Percentiles rank a stretch among this genome's conserved stretches.
These are phyloP conservation scores for Phalacrocorax aristotelis DNA, from an alignment of 2,113 vertebrate species.

Conservation along the genomic window DNA sequence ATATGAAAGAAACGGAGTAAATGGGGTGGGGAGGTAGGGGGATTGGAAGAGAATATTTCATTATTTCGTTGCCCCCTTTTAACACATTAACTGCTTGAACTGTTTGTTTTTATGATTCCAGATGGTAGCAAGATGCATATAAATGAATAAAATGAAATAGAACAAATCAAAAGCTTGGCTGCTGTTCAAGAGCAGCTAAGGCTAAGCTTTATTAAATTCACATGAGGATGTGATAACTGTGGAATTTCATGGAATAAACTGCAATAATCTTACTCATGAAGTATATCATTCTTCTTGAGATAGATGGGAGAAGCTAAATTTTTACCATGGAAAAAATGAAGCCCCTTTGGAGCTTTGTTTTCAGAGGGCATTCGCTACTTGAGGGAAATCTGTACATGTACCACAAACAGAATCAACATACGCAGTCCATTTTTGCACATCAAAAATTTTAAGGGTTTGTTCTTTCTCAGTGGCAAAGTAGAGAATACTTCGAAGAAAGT, in stretches of 20 bases:
- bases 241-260: slow-evolving; percentile 32
- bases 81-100: slow-evolving; percentile 31
- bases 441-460: neutral
- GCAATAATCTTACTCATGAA: slow-evolving; percentile 14
- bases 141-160: slow-evolving; percentile 45
- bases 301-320: neutral
- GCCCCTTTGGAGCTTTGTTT: neutral
- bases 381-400: neutral
- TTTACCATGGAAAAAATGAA: neutral
- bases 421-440: neutral
- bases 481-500: neutral
- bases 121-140: slow-evolving; percentile 35
- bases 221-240: slow-evolving; percentile 44
- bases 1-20: slow-evolving; percentile 28
- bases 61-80: slow-evolving; percentile 48
- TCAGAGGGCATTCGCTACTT: neutral
- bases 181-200: slow-evolving; percentile 48
- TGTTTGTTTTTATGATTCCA: slow-evolving; percentile 54
- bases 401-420: neutral
- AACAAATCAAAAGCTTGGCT: slow-evolving; percentile 54
- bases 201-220: slow-evolving; percentile 63
- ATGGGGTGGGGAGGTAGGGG: neutral
- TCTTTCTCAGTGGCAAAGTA: neutral
- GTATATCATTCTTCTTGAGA: slow-evolving; percentile 10
- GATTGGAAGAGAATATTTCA: neutral